phyloP scores from a whole-genome alignment of 2,888 invertebrate genomes.

The Scotopteryx bipunctaria region DNA sequence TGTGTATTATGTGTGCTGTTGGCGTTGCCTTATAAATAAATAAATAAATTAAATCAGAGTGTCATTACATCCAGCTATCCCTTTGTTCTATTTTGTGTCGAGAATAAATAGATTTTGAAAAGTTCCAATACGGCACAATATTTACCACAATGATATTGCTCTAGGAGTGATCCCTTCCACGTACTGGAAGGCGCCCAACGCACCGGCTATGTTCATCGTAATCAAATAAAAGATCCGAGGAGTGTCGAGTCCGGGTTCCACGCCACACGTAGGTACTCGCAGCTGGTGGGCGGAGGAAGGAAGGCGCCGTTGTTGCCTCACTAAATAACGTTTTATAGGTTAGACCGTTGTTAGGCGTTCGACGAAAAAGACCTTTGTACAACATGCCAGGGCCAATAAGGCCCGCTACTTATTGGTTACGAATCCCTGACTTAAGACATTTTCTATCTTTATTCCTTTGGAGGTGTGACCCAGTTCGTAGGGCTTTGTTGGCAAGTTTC shows the following conservation, averaged over 20 bases:
- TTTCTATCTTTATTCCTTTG: conserved; percentile 15
- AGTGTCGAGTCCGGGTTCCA: not conserved
- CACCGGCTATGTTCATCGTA: not conserved
- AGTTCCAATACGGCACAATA: no score
- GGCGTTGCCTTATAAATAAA: no score
- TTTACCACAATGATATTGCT: no score
- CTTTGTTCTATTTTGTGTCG: no score
- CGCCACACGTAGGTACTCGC: not conserved
- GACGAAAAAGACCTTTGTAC: conserved; percentile 28
- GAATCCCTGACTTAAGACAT: conserved; percentile 18
- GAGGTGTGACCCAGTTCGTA: conserved; percentile 3
- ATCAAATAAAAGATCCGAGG: not conserved
- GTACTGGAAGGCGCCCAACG: no score
- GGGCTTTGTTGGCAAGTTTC: not conserved
- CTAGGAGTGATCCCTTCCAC: no score
- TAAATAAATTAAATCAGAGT: no score
- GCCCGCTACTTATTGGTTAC: conserved; percentile 21
- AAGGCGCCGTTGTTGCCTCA: conserved; percentile 5
- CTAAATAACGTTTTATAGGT: conserved; percentile 27
- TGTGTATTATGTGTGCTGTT: no score
- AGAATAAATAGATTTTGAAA: no score
- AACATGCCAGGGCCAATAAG: conserved; percentile 26
- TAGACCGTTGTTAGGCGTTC: conserved; percentile 21
- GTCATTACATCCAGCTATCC: no score
- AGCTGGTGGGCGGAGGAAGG: not conserved